phyloP scores from a whole-genome alignment of 2,888 invertebrate genomes.

The Portevinia maculata region DNA sequence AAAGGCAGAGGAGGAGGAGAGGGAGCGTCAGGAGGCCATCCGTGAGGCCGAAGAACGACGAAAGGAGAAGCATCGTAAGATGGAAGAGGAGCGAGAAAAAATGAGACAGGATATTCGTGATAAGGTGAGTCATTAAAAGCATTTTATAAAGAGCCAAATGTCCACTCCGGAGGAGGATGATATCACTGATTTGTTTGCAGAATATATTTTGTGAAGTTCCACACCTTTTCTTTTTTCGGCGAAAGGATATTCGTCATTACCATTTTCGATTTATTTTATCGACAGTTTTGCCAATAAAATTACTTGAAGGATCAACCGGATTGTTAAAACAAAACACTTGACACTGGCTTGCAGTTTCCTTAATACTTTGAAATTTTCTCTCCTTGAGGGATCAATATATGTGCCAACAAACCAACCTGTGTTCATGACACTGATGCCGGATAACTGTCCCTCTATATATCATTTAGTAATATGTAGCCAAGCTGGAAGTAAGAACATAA shows the following conservation, averaged over 20 bases:
- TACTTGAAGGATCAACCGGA: neutral
- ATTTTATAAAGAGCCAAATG: neutral
- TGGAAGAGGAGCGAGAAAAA: constrained; percentile 99
- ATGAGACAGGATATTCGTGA: constrained; percentile 99
- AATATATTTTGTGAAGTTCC: neutral
- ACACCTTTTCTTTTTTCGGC: too few relatives aligned
- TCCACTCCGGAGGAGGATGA: neutral
- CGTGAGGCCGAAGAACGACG: constrained; percentile 98
- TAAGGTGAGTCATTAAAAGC: constrained; percentile 88
- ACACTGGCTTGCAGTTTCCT: constrained; percentile 38
- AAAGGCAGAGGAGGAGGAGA: constrained; percentile 99
- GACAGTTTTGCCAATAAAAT: constrained; percentile 8
- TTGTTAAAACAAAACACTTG: constrained; percentile 4
- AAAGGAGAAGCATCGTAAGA: constrained; percentile 99
- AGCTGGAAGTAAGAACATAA: constrained; percentile 32
- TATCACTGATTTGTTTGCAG: neutral
- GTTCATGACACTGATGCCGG: neutral
- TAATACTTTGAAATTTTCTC: constrained; percentile 20
- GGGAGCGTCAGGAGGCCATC: constrained; percentile 98
- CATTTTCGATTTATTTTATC: constrained; percentile 27
- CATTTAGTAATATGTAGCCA: constrained; percentile 24
- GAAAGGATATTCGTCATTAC: too few relatives aligned
- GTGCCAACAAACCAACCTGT: neutral
- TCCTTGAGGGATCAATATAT: neutral
- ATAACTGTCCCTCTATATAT: constrained; percentile 32